Conservation (phyloP, 2,113 vertebrate species). For the Ochotona princeps region DNA sequence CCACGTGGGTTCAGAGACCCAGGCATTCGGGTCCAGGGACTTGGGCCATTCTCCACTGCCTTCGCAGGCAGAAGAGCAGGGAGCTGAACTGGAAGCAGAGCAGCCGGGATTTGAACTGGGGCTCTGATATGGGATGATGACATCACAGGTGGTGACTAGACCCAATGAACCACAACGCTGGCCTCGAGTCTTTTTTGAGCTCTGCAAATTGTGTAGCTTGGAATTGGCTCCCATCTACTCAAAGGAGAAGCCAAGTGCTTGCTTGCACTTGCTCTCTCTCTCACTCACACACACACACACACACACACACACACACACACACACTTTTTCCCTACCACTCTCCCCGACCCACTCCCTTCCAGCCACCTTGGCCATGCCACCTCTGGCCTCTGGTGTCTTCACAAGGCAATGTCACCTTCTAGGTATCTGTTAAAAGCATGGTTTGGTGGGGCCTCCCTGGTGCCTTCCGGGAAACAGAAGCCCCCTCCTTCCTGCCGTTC, state of each 20-base stretch:
- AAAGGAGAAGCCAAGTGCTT: not conserved
- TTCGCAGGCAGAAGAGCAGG: no score
- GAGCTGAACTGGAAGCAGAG: no score
- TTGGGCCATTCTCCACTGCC: no score
- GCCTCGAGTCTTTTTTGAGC: not conserved
- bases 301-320: not conserved
- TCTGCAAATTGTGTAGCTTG: not conserved
- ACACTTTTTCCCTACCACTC: not conserved
- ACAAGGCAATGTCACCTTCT: not conserved
- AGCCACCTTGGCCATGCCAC: not conserved
- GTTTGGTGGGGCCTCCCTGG: not conserved
- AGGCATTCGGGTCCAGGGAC: no score
- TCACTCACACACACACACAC: not conserved
- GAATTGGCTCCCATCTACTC: not conserved
- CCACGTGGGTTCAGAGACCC: no score
- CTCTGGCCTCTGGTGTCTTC: not conserved
- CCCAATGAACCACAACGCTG: no score
- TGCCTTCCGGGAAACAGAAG: no score
- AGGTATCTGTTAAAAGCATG: not conserved
- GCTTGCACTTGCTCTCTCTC: no score
- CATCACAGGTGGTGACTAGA: no score
- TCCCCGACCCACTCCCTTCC: not conserved
- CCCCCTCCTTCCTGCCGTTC: not conserved
- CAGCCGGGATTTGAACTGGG: no score
- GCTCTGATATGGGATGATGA: no score